These are phyloP conservation scores for Melinopterus prodromus DNA, from an alignment of 2,888 invertebrate species.

Conservation along the genomic window DNA sequence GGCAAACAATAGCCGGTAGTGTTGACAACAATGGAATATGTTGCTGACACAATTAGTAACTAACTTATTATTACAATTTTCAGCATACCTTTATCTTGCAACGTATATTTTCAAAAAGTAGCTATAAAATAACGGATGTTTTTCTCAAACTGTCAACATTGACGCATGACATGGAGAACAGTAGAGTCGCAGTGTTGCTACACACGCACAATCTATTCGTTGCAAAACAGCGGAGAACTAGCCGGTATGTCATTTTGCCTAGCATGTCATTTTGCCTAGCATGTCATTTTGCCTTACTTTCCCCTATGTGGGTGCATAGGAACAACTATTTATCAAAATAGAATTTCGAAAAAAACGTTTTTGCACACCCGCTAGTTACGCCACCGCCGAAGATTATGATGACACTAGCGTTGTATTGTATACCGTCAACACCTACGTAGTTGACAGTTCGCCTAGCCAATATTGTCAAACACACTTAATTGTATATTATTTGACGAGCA, in stretches of 20 bases:
- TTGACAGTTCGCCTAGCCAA: too few species aligned
- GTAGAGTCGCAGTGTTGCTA: slow-evolving; percentile 11
- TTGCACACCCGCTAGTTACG: too few species aligned
- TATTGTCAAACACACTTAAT: too few species aligned
- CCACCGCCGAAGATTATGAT: too few species aligned
- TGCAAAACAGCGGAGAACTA: slow-evolving; percentile 5
- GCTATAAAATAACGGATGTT: slow-evolving; percentile 8
- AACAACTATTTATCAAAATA: too few species aligned
- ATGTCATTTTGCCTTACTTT: too few species aligned
- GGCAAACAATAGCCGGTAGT: slow-evolving; percentile 12
- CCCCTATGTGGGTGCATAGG: too few species aligned
- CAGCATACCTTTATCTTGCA: slow-evolving; percentile 11
- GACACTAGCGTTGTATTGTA: too few species aligned
- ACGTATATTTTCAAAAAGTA: slow-evolving; percentile 15
- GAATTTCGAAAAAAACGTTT: too few species aligned
- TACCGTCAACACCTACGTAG: too few species aligned
- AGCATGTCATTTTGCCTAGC: too few species aligned
- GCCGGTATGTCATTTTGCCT: slow-evolving; percentile 10
- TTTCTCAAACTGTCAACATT: slow-evolving; percentile 7
- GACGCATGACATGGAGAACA: slow-evolving; percentile 10
- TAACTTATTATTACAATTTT: slow-evolving; percentile 10
- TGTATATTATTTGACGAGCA: too few species aligned
- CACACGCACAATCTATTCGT: slow-evolving; percentile 5
- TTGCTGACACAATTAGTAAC: slow-evolving; percentile 19
- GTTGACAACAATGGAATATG: slow-evolving; percentile 15